Conservation (phyloP, 2,797 vertebrate genomes). For the Erpetoichthys calabaricus region DNA sequence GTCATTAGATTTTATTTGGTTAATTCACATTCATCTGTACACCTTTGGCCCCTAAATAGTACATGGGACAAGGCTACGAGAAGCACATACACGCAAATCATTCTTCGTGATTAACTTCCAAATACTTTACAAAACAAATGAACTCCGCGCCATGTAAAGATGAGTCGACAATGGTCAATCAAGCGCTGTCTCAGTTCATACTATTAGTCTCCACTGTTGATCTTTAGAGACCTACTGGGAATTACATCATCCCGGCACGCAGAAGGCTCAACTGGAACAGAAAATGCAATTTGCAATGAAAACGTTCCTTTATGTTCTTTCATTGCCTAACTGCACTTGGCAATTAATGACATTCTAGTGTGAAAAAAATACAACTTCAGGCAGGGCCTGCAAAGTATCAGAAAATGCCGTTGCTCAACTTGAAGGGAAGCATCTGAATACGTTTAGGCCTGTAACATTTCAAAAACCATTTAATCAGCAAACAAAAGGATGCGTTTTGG, state of each 20-base stretch:
- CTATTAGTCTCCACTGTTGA: slow-evolving; percentile 14
- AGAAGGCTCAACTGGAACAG: slow-evolving; percentile 16
- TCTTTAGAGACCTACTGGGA: slow-evolving; percentile 15
- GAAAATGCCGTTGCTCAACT: no score
- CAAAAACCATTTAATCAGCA: no score
- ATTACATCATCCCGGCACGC: slow-evolving; percentile 15
- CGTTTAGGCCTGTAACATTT: no score
- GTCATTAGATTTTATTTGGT: no score
- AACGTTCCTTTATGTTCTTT: slow-evolving; percentile 9
- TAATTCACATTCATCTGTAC: no score
- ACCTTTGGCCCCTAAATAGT: no score
- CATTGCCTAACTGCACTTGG: slow-evolving; percentile 9
- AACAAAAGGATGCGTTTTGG: no score
- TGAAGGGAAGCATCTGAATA: no score
- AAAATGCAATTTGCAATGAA: slow-evolving; percentile 19
- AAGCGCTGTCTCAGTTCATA: slow-evolving; percentile 12
- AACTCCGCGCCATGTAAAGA: slow-evolving; percentile 12
- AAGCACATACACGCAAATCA: not conserved
- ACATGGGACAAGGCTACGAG: no score
- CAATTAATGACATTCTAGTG: slow-evolving; percentile 15
- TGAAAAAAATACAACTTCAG: slow-evolving; percentile 15
- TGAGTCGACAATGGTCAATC: slow-evolving; percentile 17
- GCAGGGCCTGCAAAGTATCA: no score
- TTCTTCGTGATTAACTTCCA: slow-evolving; percentile 15
- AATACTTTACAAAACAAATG: slow-evolving; percentile 18